Base-by-base conservation (phyloP, 2,113 vertebrate species). In the Paradisaea rubra region DNA sequence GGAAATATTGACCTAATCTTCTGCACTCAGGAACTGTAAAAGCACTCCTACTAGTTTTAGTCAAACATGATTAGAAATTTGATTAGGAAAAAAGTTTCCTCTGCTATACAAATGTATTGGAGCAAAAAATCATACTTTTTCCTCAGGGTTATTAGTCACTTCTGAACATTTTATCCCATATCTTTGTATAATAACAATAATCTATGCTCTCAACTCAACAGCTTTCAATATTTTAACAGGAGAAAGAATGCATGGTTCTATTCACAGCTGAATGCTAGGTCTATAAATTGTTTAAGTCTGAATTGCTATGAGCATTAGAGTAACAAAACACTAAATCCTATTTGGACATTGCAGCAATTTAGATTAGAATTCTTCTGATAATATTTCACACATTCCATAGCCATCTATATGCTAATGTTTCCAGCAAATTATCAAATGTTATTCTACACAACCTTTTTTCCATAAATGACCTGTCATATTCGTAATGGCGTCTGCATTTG, bases 391-490 rank as follows among this genome's bases (percentile, higher is more conserved):
- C 71, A 96, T 95, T 84, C 94, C 77, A 74, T 89, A 96, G 72
- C 96, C 85, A 98, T 98, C 95, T 98, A 97, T 98, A 97, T 98
- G 97, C 96, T 98, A 98, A 97, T 97, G 91, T 95, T 97, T 91
- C 95, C 78, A 96, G 91, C 91, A 97, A 97, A 97, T 98, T 97
- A 97, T 97, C 94, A 95, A 95, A 97, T 96, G 92, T 94, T 97
- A 95, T 97, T 97, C 87, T 92, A 96, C 52, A 83, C 86, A 97
- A 96, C 81, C 71, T 94, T 97, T 96, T 96, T 91, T 76, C 83
- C 93, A 91, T 94, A 97, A 98, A 97, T 97, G 97, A 97, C 95
- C 97, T 97, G 94, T 96, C 97, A 95, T 97, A 95, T 96, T 96
- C 57, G 44, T 97, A 98, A 97, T 91, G 70, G 86, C 83, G 78